phyloP scores from a whole-genome alignment of 2,888 invertebrate species.

The Choreutis nemorana region DNA sequence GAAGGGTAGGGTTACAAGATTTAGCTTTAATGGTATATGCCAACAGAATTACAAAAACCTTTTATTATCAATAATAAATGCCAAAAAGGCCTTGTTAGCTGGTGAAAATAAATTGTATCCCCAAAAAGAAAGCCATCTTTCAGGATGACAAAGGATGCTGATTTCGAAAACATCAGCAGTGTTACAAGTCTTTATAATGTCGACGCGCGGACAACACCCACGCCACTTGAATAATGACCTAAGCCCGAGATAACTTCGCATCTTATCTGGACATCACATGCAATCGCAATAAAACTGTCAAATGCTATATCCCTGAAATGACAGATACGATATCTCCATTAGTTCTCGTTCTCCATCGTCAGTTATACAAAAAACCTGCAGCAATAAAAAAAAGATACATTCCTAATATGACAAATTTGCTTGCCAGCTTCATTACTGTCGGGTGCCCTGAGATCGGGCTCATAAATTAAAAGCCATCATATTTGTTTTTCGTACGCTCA shows the following conservation, averaged over 20 bases:
- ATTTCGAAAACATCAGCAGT: too few species aligned
- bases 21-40: slow-evolving; percentile 34
- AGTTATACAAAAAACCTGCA: slow-evolving; percentile 30
- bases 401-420: slow-evolving; percentile 38
- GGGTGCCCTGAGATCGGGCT: slow-evolving; percentile 29
- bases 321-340: slow-evolving; percentile 58
- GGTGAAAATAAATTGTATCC: too few species aligned
- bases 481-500: slow-evolving; percentile 53
- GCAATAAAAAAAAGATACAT: slow-evolving; percentile 35
- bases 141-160: too few species aligned
- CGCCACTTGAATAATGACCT: slow-evolving; percentile 17
- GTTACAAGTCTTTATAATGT: too few species aligned
- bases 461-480: slow-evolving; percentile 61
- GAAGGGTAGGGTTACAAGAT: slow-evolving; percentile 35
- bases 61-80: too few species aligned
- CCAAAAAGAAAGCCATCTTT: too few species aligned
- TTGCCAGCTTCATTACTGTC: slow-evolving; percentile 22
- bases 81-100: too few species aligned
- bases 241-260: slow-evolving; percentile 23
- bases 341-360: slow-evolving; percentile 42
- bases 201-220: too few species aligned
- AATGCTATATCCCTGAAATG: slow-evolving; percentile 47
- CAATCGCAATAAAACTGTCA: slow-evolving; percentile 57
- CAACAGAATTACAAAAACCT: too few species aligned
- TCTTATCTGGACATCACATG: slow-evolving; percentile 38